These are phyloP conservation scores for Eulemur macaco DNA, from an alignment of 2,113 vertebrate species.

Conservation along the genomic window DNA sequence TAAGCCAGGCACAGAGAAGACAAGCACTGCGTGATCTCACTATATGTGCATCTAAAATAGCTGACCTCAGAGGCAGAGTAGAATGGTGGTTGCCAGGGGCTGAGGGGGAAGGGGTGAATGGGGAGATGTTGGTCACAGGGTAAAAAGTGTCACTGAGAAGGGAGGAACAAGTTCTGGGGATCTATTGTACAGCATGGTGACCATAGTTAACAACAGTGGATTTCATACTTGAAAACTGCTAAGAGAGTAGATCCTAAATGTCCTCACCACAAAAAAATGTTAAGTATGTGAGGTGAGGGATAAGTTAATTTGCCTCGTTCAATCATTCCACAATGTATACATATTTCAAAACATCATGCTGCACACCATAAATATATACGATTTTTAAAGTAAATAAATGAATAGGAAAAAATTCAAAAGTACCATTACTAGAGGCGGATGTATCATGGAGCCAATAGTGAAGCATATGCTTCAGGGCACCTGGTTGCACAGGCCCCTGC, in stretches of 20 bases:
- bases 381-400: background rate
- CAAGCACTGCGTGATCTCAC: background rate
- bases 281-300: background rate
- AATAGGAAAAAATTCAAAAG: background rate
- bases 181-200: background rate
- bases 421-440: background rate
- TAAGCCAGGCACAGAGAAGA: background rate
- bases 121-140: background rate
- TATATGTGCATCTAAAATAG: background rate
- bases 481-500: background rate
- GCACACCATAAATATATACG: background rate
- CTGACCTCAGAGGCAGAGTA: background rate
- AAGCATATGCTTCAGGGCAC: background rate
- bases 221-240: background rate
- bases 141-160: background rate
- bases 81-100: background rate
- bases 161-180: background rate
- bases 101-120: background rate
- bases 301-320: background rate
- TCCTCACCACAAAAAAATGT: background rate
- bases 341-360: background rate
- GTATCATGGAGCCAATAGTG: background rate
- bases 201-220: background rate
- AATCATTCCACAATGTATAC: background rate
- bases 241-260: background rate